Percentiles rank a stretch among this genome's conserved stretches.
These are phyloP conservation scores for Lasioglossum oenotherae DNA, from an alignment of 2,888 invertebrate species.

Conservation along the genomic window DNA sequence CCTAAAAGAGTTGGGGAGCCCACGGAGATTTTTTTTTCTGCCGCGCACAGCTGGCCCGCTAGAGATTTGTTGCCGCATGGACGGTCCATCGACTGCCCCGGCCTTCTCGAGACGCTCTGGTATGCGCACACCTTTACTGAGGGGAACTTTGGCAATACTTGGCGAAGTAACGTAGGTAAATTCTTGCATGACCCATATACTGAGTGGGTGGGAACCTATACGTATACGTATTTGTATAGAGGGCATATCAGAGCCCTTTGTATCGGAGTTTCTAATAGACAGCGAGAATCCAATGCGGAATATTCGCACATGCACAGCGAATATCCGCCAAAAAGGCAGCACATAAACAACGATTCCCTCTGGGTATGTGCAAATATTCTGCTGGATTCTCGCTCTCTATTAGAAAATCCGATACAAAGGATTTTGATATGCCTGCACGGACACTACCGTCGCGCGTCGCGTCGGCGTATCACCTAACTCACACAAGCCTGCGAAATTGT, in stretches of 20 bases:
- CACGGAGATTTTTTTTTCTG: too few relatives aligned
- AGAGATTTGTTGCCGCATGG: too few relatives aligned
- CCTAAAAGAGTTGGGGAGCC: too few relatives aligned
- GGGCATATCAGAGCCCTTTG: conserved; percentile 4
- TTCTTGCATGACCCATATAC: conserved; percentile 9
- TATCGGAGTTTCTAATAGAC: conserved; percentile 8
- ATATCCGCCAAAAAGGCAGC: conserved; percentile 4
- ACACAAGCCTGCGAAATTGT: not conserved
- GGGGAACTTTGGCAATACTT: not conserved
- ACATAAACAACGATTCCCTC: conserved; percentile 14
- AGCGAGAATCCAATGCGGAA: not conserved
- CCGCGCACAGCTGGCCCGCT: too few relatives aligned
- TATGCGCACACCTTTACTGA: too few relatives aligned
- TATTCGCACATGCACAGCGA: conserved; percentile 10
- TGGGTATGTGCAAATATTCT: not conserved
- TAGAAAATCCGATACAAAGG: conserved; percentile 15
- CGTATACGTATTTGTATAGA: not conserved
- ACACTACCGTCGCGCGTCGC: not conserved
- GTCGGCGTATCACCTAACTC: not conserved
- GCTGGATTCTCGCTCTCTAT: not conserved
- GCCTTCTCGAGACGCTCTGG: too few relatives aligned
- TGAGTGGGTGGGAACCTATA: not conserved
- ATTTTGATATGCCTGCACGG: not conserved
- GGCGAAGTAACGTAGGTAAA: conserved; percentile 6
- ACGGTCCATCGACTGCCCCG: too few relatives aligned